Evolutionary conservation across 2,888 invertebrate species (phyloP).

Genomic region (Saturnia pavonia): DNA sequence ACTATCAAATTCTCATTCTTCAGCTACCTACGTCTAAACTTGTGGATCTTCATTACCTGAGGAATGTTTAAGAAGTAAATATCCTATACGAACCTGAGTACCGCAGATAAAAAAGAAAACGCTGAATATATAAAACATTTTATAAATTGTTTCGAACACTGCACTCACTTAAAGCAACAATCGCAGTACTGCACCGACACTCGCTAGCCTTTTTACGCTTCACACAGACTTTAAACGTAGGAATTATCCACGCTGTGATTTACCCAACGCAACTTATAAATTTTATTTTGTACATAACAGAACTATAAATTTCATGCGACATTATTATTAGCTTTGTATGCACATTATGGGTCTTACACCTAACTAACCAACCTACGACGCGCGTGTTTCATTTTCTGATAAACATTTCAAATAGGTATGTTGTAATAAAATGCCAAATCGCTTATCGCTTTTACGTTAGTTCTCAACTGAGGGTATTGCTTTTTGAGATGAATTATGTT

Average conservation of each 20-base stretch:
- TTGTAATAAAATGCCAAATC: constrained; percentile 2
- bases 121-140: constrained; percentile 19
- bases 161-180: constrained; percentile 43
- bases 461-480: neutral
- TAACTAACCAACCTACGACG: neutral
- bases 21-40: neutral
- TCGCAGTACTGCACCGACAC: constrained; percentile 44
- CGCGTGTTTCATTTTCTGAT: constrained; percentile 1
- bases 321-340: constrained; percentile 12
- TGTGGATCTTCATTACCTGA: neutral
- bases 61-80: neutral
- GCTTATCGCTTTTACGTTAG: constrained; percentile 5
- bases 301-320: constrained; percentile 15
- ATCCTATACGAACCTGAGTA: constrained; percentile 46
- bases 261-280: constrained; percentile 53
- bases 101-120: constrained; percentile 32
- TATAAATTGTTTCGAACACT: constrained; percentile 33
- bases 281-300: constrained; percentile 36
- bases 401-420: neutral
- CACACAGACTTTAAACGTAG: constrained; percentile 49
- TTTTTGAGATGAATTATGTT: neutral
- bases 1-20: neutral
- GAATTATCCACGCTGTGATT: constrained; percentile 72
- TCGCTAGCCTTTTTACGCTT: constrained; percentile 53
- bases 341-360: neutral